Percentiles rank a stretch among this genome's conserved stretches.
Evolutionary conservation across 2,888 invertebrate species (phyloP).

Genomic region (Zygothrica quintamaculata): DNA sequence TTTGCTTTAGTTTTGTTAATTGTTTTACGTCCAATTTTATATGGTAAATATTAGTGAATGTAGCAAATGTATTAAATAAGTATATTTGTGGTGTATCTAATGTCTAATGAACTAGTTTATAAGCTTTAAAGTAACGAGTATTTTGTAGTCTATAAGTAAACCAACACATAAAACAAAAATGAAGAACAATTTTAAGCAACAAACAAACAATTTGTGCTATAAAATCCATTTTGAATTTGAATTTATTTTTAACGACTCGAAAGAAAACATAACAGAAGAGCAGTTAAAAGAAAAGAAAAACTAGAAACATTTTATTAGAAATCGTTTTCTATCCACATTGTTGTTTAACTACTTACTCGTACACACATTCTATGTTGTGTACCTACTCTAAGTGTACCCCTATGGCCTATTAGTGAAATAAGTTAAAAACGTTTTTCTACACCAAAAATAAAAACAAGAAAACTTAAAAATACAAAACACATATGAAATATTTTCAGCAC

Average conservation of each 20-base stretch:
- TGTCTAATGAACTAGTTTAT: too few species aligned
- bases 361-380: slow-evolving; percentile 45
- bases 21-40: slow-evolving; percentile 78
- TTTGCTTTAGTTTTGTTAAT: slow-evolving; percentile 65
- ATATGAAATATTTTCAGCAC: slow-evolving; percentile 37
- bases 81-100: slow-evolving; percentile 8
- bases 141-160: slow-evolving; percentile 60
- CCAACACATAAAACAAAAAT: slow-evolving; percentile 7
- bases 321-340: slow-evolving; percentile 71
- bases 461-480: slow-evolving; percentile 29
- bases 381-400: slow-evolving; percentile 64
- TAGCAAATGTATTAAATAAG: slow-evolving; percentile 8
- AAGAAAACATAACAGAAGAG: slow-evolving; percentile 8
- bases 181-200: slow-evolving; percentile 53
- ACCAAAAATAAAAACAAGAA: slow-evolving; percentile 35
- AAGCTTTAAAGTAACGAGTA: slow-evolving; percentile 16
- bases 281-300: slow-evolving; percentile 13
- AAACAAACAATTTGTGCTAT: slow-evolving; percentile 29
- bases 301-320: slow-evolving; percentile 64
- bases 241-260: slow-evolving; percentile 71
- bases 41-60: slow-evolving; percentile 52
- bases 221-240: slow-evolving; percentile 66
- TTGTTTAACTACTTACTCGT: slow-evolving; percentile 62
- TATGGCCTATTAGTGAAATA: slow-evolving; percentile 70
- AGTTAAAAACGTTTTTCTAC: slow-evolving; percentile 59